Conservation (phyloP, 1,140 invertebrate species). For the Cataglyphis hispanica region DNA sequence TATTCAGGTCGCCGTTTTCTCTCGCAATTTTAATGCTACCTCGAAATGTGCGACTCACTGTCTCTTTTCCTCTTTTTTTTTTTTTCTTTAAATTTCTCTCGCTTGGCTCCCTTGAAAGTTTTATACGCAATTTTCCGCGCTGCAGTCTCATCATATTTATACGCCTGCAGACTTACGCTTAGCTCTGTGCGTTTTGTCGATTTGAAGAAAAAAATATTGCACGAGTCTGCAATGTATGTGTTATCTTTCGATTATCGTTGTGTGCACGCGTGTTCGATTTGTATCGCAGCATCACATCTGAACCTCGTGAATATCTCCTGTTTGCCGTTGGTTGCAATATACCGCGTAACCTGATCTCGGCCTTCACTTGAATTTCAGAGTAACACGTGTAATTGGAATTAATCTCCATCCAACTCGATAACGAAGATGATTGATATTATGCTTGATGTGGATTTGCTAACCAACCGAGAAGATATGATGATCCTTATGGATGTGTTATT, state of each 20-base stretch:
- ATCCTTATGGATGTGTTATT: not conserved
- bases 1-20: slow-evolving; percentile 47
- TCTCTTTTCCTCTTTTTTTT: not conserved
- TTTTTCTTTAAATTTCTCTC: not conserved
- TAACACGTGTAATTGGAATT: slow-evolving; percentile 67
- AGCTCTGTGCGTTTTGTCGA: not conserved
- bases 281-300: slow-evolving; percentile 13
- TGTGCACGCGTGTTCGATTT: slow-evolving; percentile 17
- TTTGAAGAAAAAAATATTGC: not conserved
- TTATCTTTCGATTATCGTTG: slow-evolving; percentile 23
- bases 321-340: slow-evolving; percentile 34
- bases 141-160: slow-evolving; percentile 24
- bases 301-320: slow-evolving; percentile 39
- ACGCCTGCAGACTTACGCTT: not conserved
- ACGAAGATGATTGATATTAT: slow-evolving; percentile 60
- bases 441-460: slow-evolving; percentile 23
- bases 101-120: slow-evolving; percentile 41
- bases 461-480: not conserved
- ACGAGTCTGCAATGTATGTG: not conserved
- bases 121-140: slow-evolving; percentile 38
- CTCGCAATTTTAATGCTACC: slow-evolving; percentile 35
- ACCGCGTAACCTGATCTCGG: slow-evolving; percentile 42
- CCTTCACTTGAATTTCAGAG: slow-evolving; percentile 61
- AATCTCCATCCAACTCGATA: slow-evolving; percentile 62
- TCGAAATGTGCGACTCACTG: not conserved